Base-by-base conservation (phyloP, 2,797 vertebrate genomes). In the Malurus splendens region DNA sequence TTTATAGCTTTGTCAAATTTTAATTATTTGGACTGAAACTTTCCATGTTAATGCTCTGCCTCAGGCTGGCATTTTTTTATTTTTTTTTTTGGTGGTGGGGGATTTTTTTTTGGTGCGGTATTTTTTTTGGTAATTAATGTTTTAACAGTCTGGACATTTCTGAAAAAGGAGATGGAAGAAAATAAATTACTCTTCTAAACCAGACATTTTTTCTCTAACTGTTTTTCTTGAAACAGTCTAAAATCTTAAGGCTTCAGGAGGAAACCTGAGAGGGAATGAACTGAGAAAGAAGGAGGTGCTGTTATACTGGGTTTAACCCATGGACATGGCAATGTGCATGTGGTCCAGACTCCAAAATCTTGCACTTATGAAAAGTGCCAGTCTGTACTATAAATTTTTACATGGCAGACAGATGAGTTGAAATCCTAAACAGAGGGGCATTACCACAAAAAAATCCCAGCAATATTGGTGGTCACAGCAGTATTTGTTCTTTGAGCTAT, bases 1-100 rank as follows among this genome's bases (percentile, higher is more conserved):
- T 94, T 94, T 92, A 93, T 86, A 68, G 38, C 71, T 92, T 87
- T 86, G 80, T 93, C 80, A 86, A 86, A 61, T 61, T 75, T 88
- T 90, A 92, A 88, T 92, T 45, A 79, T 68, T 93, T 64, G 30
- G 41, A 73, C 52, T 56, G 41, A 89, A 83, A 82, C 7, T 76
- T 90, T 66, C 70, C 14, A 1, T 50, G 38, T 62, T 89, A 54
- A 30, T 79, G 27, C 9, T 70, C 62, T 60, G 59, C 64, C 67
- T 86, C 77, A 62, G 89, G 75, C 72, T 90, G 72, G 22, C 4
- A 10, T 48, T 50, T 68, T 59, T 54, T 78, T 51, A 41, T 18
- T 38, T 19, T 60, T 42, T 41, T 38, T 18, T 42, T 19, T 17
- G 7, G 7, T 10, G 2, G 30, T 36, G 22, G 54, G 48, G 2